These are phyloP conservation scores for Prionailurus bengalensis DNA, from an alignment of 2,113 vertebrate species.

Conservation along the genomic window DNA sequence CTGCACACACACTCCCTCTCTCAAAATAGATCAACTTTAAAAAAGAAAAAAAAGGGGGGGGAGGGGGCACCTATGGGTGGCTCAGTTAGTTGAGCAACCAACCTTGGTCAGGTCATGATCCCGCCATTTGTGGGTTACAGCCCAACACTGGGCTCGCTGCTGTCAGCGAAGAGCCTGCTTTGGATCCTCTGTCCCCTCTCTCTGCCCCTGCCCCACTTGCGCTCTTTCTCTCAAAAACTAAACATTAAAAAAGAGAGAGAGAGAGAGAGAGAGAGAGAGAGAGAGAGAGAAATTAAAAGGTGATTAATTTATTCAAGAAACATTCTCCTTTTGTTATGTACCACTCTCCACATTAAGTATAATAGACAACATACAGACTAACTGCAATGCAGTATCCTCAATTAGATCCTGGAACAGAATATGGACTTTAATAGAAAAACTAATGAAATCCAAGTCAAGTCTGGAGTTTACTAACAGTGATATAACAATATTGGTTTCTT, in stretches of 20 bases:
- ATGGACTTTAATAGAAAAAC: background rate
- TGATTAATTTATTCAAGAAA: conserved; percentile 18
- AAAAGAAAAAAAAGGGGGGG: too few species aligned
- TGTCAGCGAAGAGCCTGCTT: too few species aligned
- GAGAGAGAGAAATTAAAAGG: conserved; percentile 22
- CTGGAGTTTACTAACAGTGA: background rate
- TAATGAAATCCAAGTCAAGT: conserved; percentile 10
- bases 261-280: background rate
- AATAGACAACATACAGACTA: background rate
- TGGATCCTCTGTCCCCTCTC: too few species aligned
- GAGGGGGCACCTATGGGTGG: too few species aligned
- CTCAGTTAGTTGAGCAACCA: too few species aligned
- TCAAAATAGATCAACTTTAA: too few species aligned
- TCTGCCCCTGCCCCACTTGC: too few species aligned
- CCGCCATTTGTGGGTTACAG: too few species aligned
- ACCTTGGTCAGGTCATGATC: too few species aligned
- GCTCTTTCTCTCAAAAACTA: too few species aligned
- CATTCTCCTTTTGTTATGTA: background rate
- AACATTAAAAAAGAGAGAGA: background rate
- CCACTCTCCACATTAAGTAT: background rate
- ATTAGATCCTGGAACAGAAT: background rate
- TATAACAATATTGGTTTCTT: background rate
- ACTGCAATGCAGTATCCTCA: background rate
- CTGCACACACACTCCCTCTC: too few species aligned
- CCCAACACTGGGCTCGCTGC: too few species aligned